Evolutionary conservation across 2,113 vertebrate genomes (phyloP).

Genomic region (Myiagra hebetior): DNA sequence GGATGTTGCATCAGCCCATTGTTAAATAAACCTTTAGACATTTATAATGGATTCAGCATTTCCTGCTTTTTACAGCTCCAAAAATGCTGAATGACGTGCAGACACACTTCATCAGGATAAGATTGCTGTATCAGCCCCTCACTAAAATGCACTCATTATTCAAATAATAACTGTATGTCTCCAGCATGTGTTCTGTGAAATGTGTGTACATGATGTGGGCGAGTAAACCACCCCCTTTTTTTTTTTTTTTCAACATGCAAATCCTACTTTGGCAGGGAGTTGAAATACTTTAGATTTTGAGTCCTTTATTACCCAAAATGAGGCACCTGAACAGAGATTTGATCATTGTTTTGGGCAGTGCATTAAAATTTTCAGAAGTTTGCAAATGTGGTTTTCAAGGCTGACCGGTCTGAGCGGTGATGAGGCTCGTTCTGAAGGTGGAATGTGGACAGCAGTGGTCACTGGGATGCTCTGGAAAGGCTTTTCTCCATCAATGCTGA

Average conservation of each 20-base stretch:
- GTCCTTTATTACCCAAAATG: background rate
- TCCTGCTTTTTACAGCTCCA: conserved; percentile 49
- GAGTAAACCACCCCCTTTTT: background rate
- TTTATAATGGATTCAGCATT: conserved; percentile 61
- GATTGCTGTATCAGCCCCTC: conserved; percentile 65
- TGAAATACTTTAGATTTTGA: background rate
- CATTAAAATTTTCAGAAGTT: background rate
- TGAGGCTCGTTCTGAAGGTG: background rate
- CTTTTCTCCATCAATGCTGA: background rate
- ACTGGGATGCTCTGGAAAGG: background rate
- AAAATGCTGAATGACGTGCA: conserved; percentile 59
- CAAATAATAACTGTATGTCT: conserved; percentile 53
- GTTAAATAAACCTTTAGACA: conserved; percentile 60
- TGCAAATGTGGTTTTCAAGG: background rate
- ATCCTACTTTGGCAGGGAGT: background rate
- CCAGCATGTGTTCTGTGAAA: conserved; percentile 49
- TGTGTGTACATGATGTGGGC: conserved; percentile 36
- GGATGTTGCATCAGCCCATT: conserved; percentile 60
- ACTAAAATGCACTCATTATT: conserved; percentile 54
- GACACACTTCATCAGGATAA: conserved; percentile 52
- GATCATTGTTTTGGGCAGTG: background rate
- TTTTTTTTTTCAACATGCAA: background rate
- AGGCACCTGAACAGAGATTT: background rate
- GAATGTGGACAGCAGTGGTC: background rate
- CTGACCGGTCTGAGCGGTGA: background rate